Conservation (phyloP, 2,888 invertebrate species). For the Phyllotreta cruciferae region DNA sequence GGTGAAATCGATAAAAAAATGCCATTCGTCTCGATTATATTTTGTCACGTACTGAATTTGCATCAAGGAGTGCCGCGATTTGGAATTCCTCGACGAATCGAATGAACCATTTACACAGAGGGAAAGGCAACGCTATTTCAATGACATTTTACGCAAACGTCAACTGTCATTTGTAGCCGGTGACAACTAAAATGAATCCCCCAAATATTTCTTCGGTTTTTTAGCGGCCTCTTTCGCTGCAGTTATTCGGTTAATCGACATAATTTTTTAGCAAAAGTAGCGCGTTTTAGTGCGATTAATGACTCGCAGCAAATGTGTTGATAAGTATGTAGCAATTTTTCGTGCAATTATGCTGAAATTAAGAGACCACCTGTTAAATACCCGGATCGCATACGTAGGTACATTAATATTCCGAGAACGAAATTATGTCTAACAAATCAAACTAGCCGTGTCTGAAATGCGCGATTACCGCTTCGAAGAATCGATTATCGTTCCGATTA, state of each 20-base stretch:
- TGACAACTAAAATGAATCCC: too few relatives aligned
- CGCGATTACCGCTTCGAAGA: constrained; percentile 16
- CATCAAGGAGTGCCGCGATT: constrained; percentile 2
- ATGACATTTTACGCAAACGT: too few relatives aligned
- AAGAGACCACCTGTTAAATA: constrained; percentile 10
- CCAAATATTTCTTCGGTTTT: too few relatives aligned
- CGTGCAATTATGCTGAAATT: not conserved
- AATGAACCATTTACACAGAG: not conserved
- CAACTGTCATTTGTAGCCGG: too few relatives aligned
- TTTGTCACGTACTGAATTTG: not conserved
- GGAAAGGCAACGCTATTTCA: not conserved
- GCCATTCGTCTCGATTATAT: too few relatives aligned
- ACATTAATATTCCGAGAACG: constrained; percentile 31
- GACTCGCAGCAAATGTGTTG: too few relatives aligned
- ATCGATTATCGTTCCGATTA: not conserved
- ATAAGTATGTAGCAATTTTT: too few relatives aligned
- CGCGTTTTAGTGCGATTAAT: too few relatives aligned
- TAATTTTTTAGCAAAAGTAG: not conserved
- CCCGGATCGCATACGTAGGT: not conserved
- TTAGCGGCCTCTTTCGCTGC: too few relatives aligned
- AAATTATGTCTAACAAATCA: not conserved
- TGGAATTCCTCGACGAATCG: not conserved
- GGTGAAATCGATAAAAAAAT: too few relatives aligned
- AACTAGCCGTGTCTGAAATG: constrained; percentile 16
- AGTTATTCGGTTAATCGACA: too few relatives aligned